A percentile compares a stretch with the other conserved stretches of the same genome.
Conservation (phyloP, 2,888 invertebrate genomes). For the Chironomus riparius region DNA sequence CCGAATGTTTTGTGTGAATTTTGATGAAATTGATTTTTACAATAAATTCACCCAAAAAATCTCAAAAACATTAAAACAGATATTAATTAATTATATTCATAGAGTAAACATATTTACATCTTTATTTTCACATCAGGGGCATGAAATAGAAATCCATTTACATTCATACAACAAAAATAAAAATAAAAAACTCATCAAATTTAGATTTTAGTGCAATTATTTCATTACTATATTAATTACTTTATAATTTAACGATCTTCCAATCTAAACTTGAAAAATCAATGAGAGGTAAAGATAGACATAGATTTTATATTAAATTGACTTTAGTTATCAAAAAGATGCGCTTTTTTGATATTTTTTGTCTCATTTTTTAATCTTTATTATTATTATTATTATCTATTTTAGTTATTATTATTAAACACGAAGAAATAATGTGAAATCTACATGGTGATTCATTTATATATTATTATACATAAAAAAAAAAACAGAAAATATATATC, state of each 20-base stretch:
- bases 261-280: not conserved
- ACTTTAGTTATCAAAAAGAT: slow-evolving; percentile 3
- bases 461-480: not conserved
- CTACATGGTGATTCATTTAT: not conserved
- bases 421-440: not conserved
- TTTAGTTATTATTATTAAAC: not conserved
- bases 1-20: no score
- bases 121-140: not conserved
- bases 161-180: not conserved
- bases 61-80: no score
- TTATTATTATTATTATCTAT: not conserved
- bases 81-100: no score
- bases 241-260: slow-evolving; percentile 17
- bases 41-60: no score
- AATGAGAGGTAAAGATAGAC: not conserved
- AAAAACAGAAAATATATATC: not conserved
- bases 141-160: not conserved
- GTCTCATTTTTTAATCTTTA: not conserved
- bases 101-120: no score
- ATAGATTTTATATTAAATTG: not conserved
- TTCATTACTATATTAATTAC: not conserved
- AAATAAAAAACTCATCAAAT: not conserved
- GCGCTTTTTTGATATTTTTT: slow-evolving; percentile 6
- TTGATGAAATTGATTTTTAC: no score
- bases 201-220: slow-evolving; percentile 23